Conservation (phyloP, 2,113 vertebrate species). For the Nycticryphes semicollaris region DNA sequence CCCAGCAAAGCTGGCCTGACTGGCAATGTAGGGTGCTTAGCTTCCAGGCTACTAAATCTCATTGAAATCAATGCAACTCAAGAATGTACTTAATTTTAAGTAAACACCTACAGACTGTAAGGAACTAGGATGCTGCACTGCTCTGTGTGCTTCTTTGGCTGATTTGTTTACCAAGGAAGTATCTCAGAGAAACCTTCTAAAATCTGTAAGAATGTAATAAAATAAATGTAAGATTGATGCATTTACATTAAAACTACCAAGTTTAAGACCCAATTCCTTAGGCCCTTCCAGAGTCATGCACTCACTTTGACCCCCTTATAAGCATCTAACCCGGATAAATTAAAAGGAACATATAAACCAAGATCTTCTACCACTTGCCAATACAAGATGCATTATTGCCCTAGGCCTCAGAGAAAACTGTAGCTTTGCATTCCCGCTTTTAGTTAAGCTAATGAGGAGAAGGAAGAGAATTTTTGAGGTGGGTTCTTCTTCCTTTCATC, state of each 20-base stretch:
- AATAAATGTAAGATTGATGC: not conserved
- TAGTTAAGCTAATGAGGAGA: conserved; percentile 20
- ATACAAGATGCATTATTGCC: not conserved
- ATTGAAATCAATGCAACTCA: not conserved
- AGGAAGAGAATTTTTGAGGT: conserved; percentile 40
- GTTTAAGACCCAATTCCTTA: not conserved
- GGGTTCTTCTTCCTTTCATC: conserved; percentile 8
- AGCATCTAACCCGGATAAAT: not conserved
- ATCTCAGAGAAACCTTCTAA: not conserved
- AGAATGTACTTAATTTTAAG: not conserved
- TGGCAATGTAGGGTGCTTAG: not conserved
- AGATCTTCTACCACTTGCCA: not conserved
- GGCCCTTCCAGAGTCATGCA: not conserved
- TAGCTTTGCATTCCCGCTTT: not conserved
- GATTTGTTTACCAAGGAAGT: not conserved
- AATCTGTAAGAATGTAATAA: not conserved
- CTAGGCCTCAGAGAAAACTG: not conserved
- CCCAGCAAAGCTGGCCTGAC: not conserved
- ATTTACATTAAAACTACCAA: not conserved
- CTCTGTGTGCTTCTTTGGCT: not conserved
- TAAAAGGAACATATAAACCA: not conserved
- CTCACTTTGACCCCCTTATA: not conserved
- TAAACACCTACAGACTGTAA: not conserved
- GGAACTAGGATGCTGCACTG: not conserved
- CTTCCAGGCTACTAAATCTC: not conserved